Base-by-base conservation (phyloP, 2,888 invertebrate species). In the Drosophila melanosoma region DNA sequence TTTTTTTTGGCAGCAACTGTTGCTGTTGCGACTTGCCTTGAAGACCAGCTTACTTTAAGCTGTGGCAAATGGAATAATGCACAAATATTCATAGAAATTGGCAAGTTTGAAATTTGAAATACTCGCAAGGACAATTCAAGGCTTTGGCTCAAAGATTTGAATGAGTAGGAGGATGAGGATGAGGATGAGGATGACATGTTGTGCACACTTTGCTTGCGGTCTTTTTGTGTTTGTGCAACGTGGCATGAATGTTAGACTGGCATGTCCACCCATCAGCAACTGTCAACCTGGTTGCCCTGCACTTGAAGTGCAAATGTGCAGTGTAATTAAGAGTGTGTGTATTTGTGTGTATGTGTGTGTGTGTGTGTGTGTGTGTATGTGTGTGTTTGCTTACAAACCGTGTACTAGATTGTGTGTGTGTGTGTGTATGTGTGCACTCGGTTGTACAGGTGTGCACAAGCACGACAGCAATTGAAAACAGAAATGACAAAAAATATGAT, bases 241-340 rank as follows among this genome's bases (percentile, higher is more conserved):
- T 85, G 76, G 83, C 85, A 79, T 75, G 76, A 76, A 80, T 71
- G 80, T 79, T 66, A 66, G 76, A 68, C 63, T 67, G 66, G 54
- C 65, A 57, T 66, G 40, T 64, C 48, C 61, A 49, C 49, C 65
- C 77, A 76, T 63, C 69, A 70, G 60, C 69, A 64, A 64, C 62
- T 70, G 76, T 54, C 71, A 71, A 65, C 68, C 63, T 61, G 60
- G 58, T 71, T 64, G 59, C 72, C 66, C 83, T 82, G 85, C 83
- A 85, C 69, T 73, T 81, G 79, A 85, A 85, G 87, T 85, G 85
- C 83, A 85, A 85, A 84, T 85, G 87, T 85, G 85, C 85, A 85
- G 77, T 87, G 87, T 87, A 86, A 86, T 86, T 87, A 87, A 85
- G 87, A 82, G 69, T 76, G 66, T 70, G 69, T 76, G 67, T 69